These are phyloP conservation scores for Coregonus ussuriensis DNA, from an alignment of 2,797 vertebrate species.

Conservation along the genomic window DNA sequence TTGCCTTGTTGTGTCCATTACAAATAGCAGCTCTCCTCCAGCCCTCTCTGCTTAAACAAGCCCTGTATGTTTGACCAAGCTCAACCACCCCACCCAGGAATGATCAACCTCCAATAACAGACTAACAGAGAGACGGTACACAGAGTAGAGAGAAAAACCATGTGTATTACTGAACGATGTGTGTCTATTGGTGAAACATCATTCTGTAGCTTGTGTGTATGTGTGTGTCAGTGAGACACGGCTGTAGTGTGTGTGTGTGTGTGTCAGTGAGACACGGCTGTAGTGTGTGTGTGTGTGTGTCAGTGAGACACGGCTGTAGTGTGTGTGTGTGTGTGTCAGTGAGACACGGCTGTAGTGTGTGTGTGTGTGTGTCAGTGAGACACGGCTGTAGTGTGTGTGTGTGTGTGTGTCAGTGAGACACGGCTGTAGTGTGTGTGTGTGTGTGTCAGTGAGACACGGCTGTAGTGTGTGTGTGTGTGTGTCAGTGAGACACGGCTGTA, in stretches of 20 bases:
- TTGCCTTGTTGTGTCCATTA: not conserved
- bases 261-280: not conserved
- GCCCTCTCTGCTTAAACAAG: conserved; percentile 10
- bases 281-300: not conserved
- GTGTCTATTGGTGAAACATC: not conserved
- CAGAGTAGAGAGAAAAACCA: not conserved
- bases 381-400: too few relatives aligned
- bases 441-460: too few relatives aligned
- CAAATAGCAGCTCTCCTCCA: conserved; percentile 12
- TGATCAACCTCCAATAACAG: conserved; percentile 6
- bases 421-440: not conserved
- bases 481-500: too few relatives aligned
- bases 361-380: not conserved
- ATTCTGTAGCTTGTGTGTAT: too few relatives aligned
- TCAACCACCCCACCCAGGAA: conserved; percentile 4
- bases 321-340: not conserved
- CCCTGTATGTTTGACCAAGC: conserved; percentile 9
- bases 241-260: too few relatives aligned
- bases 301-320: not conserved
- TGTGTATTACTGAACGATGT: not conserved
- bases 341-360: too few relatives aligned
- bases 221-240: not conserved
- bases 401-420: not conserved
- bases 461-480: too few relatives aligned
- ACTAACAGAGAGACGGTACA: not conserved